Percentiles rank a stretch among this genome's conserved stretches.
Evolutionary conservation across 2,888 invertebrate genomes (phyloP).

Genomic region (Gari tellinella): DNA sequence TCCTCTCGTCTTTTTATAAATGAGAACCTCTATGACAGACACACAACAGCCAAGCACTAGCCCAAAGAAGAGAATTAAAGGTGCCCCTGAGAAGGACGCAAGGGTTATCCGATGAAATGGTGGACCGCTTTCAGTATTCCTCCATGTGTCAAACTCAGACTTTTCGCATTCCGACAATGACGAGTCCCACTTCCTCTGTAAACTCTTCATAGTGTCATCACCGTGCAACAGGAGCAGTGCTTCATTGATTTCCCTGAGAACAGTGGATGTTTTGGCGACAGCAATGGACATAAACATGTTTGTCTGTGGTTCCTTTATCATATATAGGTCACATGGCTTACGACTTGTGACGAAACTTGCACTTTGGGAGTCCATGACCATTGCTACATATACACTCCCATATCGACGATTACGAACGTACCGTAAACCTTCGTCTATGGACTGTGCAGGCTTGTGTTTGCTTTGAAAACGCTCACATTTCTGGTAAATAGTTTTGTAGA

Average conservation of each 20-base stretch:
- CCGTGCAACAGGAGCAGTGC: constrained; percentile 64
- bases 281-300: constrained; percentile 66
- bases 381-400: constrained; percentile 67
- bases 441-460: no score
- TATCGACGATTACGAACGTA: no score
- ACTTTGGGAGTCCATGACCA: constrained; percentile 75
- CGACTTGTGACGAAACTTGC: constrained; percentile 68
- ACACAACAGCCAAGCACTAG: constrained; percentile 70
- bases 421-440: no score
- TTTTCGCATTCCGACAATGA: constrained; percentile 65
- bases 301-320: constrained; percentile 62
- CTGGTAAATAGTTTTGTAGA: no score
- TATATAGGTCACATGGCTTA: constrained; percentile 74
- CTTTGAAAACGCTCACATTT: no score
- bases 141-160: constrained; percentile 51
- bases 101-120: constrained; percentile 62
- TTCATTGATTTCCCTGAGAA: constrained; percentile 45
- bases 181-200: constrained; percentile 77
- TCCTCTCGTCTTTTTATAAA: constrained; percentile 74
- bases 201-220: constrained; percentile 53
- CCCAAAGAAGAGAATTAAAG: constrained; percentile 71
- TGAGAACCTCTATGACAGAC: constrained; percentile 65
- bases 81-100: constrained; percentile 73
- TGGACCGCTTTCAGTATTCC: constrained; percentile 22
- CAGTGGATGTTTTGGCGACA: constrained; percentile 41